Base-by-base conservation (phyloP, 1,140 invertebrate species). In the Capitella teleta region DNA sequence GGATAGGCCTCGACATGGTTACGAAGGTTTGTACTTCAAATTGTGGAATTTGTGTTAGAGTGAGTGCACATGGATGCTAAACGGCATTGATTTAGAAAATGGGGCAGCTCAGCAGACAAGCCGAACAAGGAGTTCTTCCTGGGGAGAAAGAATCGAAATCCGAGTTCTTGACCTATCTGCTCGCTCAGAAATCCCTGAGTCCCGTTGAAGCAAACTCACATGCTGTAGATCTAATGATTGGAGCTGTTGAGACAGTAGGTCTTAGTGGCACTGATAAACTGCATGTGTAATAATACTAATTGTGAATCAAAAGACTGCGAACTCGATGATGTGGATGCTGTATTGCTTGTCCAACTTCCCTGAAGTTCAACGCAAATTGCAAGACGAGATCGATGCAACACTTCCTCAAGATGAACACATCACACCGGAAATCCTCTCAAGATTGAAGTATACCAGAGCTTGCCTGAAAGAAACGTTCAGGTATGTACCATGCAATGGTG, bases 391-490 rank as follows among this genome's bases (percentile, higher is more conserved):
- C 65, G 72, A n/a, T n/a, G n/a, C n/a, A n/a, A n/a, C n/a, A n/a
- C n/a, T 51, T 61, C 74, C 56, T 76, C 86, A 30, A 58, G 86
- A 2, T 75, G 5, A 71, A 76, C 43, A 75, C 77, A 4, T 79
- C 76, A 32, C 0, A 1, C 76, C 78, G 8, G 76, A 81, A 26
- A 74, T 79, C 42, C 64, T 91, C 1, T 63, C 76, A 1, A 76
- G 78, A 40, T 63, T 82, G 47, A 77, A 78, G 12, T 91, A 89
- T 59, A 75, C 91, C 1, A 83, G 83, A 57, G 89, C 89, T 2
- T 92, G 89, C 52, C 77, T 92, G 3, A 82, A 80, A 45, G 91
- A 97, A 76, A 78, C 84, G 0, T 91, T 90, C 55, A 82, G 86
- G 85, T 87, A n/a, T n/a, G n/a, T n/a, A n/a, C n/a, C n/a, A n/a